phyloP scores from a whole-genome alignment of 2,113 vertebrate genomes.

The Megaceryle torquata region DNA sequence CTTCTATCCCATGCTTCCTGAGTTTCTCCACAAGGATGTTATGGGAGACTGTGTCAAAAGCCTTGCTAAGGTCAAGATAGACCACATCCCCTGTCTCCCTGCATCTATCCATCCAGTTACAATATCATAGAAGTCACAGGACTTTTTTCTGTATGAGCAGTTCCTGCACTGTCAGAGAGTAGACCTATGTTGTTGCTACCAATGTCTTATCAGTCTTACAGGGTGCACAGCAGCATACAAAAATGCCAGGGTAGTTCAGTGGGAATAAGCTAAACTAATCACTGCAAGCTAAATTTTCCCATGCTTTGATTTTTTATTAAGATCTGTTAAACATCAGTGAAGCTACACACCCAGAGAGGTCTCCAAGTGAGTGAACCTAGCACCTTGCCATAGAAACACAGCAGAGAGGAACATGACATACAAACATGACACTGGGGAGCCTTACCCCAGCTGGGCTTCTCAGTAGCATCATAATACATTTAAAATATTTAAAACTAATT shows the following conservation, averaged over 20 bases:
- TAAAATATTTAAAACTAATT: not conserved
- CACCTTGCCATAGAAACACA: not conserved
- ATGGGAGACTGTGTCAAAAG: too few relatives aligned
- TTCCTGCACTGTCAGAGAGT: not conserved
- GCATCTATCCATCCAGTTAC: too few relatives aligned
- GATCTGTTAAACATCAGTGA: not conserved
- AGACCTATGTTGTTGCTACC: not conserved
- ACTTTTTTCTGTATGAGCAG: not conserved
- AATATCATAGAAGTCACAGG: not conserved
- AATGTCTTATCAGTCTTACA: not conserved
- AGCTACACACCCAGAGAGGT: not conserved
- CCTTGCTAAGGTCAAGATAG: too few relatives aligned
- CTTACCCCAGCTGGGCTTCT: not conserved
- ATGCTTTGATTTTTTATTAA: not conserved
- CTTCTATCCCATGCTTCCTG: too few relatives aligned
- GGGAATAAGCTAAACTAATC: not conserved
- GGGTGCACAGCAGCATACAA: fast-evolving
- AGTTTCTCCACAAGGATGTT: too few relatives aligned
- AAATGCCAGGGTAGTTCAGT: not conserved
- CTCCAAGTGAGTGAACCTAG: not conserved
- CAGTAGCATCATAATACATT: not conserved
- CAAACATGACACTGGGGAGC: fast-evolving
- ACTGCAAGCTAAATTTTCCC: not conserved
- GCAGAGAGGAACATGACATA: not conserved
- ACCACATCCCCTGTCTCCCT: too few relatives aligned